Evolutionary conservation across 1,140 invertebrate genomes (phyloP).

Genomic region (Bombus ignitus): DNA sequence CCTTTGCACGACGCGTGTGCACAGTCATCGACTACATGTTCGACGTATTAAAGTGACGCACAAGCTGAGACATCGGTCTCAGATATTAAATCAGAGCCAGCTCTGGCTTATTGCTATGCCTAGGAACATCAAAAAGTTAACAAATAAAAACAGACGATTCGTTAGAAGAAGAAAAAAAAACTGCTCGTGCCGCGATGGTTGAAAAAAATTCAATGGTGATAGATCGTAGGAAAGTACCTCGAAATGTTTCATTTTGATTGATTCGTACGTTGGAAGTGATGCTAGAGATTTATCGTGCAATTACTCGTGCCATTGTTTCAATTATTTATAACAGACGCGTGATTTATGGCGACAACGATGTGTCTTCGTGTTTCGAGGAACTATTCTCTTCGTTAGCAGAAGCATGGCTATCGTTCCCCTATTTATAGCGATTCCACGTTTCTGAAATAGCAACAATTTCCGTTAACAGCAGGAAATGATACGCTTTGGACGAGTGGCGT

Average conservation of each 20-base stretch:
- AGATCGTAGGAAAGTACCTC: not conserved
- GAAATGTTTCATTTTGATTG: not conserved
- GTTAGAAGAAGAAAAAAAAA: not conserved
- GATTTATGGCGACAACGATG: not conserved
- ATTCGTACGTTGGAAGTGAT: not conserved
- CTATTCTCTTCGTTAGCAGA: not conserved
- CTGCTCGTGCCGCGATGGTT: not conserved
- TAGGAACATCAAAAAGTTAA: not conserved
- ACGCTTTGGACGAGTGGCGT: slow-evolving; percentile 3
- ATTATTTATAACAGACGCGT: not conserved
- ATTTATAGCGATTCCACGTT: not conserved
- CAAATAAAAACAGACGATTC: not conserved
- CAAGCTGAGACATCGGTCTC: not conserved
- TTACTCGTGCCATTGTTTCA: not conserved
- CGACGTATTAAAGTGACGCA: not conserved
- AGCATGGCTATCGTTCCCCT: too few relatives aligned
- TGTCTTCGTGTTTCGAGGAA: not conserved
- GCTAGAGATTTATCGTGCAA: not conserved
- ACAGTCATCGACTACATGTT: not conserved
- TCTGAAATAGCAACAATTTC: not conserved
- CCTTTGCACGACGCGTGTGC: not conserved
- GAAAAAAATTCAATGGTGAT: not conserved
- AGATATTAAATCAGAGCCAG: too few relatives aligned
- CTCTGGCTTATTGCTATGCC: too few relatives aligned
- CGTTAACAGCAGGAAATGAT: slow-evolving; percentile 6